Percentiles rank a stretch among this genome's conserved stretches.
phyloP scores from a whole-genome alignment of 1,140 invertebrate species.

The Dinothrombium tinctorium region DNA sequence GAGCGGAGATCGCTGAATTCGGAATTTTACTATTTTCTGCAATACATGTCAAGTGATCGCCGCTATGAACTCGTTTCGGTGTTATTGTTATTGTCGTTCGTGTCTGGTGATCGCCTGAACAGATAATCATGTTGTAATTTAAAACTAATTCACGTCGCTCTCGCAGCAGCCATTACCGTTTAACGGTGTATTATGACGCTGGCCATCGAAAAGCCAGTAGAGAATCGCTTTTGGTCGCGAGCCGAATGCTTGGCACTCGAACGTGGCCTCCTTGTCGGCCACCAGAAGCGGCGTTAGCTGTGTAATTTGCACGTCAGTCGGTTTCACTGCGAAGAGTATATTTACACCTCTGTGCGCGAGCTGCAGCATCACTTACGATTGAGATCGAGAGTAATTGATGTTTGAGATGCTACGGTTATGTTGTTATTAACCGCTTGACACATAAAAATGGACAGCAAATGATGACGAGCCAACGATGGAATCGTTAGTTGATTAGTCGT shows the following conservation, averaged over 20 bases:
- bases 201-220: conserved; percentile 13
- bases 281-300: conserved; percentile 10
- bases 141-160: background rate
- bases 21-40: conserved; percentile 12
- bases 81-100: conserved; percentile 8
- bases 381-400: conserved; percentile 18
- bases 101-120: conserved; percentile 12
- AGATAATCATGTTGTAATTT: background rate
- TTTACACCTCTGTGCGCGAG: background rate
- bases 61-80: conserved; percentile 8
- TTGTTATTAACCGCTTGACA: conserved; percentile 32
- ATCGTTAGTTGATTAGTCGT: conserved; percentile 46
- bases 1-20: conserved; percentile 6
- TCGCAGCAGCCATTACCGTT: conserved; percentile 13
- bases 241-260: conserved; percentile 12
- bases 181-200: conserved; percentile 9
- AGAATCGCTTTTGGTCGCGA: conserved; percentile 13
- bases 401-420: conserved; percentile 16
- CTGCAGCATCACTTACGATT: conserved; percentile 18
- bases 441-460: conserved; percentile 46
- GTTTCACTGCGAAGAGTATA: conserved; percentile 9
- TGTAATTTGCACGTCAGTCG: conserved; percentile 10
- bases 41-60: conserved; percentile 4
- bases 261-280: conserved; percentile 11
- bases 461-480: conserved; percentile 42